These are phyloP conservation scores for Ennomos fuscantarius DNA, from an alignment of 2,888 invertebrate genomes.

Conservation along the genomic window DNA sequence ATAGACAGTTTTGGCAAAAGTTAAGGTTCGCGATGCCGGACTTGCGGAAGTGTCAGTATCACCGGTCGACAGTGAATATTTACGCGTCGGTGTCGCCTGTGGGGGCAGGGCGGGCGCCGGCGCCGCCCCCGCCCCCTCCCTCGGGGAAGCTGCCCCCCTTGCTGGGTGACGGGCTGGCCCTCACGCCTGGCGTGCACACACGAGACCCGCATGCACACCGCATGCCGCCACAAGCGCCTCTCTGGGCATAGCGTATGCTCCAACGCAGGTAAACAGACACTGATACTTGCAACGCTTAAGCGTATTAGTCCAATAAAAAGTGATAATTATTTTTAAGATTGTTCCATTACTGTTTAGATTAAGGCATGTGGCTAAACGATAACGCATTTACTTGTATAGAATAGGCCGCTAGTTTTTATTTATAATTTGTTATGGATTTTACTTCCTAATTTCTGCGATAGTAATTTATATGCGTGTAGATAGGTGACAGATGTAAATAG, in stretches of 20 bases:
- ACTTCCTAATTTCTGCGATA: conserved; percentile 82
- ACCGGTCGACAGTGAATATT: conserved; percentile 89
- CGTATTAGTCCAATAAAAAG: conserved; percentile 83
- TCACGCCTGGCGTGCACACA: conserved; percentile 73
- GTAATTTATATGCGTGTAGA: conserved; percentile 63
- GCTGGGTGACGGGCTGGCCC: conserved; percentile 76
- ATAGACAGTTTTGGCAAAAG: conserved; percentile 98
- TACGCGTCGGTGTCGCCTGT: conserved; percentile 87
- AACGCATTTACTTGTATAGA: conserved; percentile 71
- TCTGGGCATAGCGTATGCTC: conserved; percentile 92
- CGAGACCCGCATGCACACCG: conserved; percentile 81
- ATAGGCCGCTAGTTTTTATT: conserved; percentile 61
- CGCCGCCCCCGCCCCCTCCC: conserved; percentile 86
- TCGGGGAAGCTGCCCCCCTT: conserved; percentile 87
- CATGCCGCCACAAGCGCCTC: conserved; percentile 87
- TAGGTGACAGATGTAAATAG: conserved; percentile 65
- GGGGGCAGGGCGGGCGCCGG: conserved; percentile 84
- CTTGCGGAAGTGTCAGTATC: conserved; percentile 87
- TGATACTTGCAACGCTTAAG: conserved; percentile 81
- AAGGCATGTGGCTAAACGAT: conserved; percentile 42
- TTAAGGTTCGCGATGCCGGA: conserved; percentile 96
- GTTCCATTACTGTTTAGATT: conserved; percentile 67
- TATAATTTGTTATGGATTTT: conserved; percentile 65
- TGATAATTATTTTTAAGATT: conserved; percentile 78
- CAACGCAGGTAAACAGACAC: conserved; percentile 86